These are phyloP conservation scores for Myzus persicae DNA, from an alignment of 1,140 invertebrate genomes.

Conservation along the genomic window DNA sequence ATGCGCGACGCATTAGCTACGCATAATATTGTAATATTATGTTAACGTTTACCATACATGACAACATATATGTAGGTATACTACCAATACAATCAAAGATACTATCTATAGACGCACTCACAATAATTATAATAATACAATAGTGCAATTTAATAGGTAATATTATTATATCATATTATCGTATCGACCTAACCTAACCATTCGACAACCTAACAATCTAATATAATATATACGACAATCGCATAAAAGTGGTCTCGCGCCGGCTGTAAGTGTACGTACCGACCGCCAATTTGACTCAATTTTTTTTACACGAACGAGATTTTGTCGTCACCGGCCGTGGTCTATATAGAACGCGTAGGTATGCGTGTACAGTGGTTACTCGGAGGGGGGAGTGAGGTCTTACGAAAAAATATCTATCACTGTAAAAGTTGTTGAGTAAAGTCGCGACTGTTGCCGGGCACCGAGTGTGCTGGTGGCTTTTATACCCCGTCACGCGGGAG, in stretches of 20 bases:
- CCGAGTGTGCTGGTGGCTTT: background rate
- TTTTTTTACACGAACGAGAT: background rate
- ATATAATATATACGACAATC: background rate
- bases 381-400: background rate
- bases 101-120: background rate
- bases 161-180: background rate
- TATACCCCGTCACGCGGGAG: background rate
- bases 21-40: too few species aligned
- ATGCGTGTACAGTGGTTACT: background rate
- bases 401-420: background rate
- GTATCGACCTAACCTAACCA: background rate
- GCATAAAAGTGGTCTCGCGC: too few species aligned
- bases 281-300: slow-evolving; percentile 35
- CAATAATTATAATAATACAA: background rate
- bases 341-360: background rate
- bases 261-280: slow-evolving; percentile 34
- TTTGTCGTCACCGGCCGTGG: background rate
- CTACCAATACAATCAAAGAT: too few species aligned
- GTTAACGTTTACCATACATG: too few species aligned
- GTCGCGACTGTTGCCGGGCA: slow-evolving; percentile 25
- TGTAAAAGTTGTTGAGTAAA: background rate
- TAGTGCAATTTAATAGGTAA: background rate
- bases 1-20: too few species aligned
- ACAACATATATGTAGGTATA: too few species aligned
- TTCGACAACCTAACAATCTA: background rate